Conservation (phyloP, 1,140 invertebrate species). For the Cyphomyrmex costatus region DNA sequence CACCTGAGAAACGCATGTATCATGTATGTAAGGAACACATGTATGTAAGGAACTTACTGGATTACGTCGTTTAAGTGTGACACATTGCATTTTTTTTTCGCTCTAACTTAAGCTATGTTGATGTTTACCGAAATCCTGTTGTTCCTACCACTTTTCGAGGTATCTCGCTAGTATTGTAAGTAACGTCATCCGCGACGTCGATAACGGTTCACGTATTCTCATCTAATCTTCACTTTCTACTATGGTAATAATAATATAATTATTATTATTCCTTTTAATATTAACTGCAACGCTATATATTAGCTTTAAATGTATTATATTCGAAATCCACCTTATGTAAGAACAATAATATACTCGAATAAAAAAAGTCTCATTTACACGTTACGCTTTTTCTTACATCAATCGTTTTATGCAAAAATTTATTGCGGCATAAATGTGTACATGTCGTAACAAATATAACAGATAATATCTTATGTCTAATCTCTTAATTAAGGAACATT, state of each 20-base stretch:
- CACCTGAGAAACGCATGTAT: background rate
- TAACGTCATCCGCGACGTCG: slow-evolving; percentile 31
- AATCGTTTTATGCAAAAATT: slow-evolving; percentile 21
- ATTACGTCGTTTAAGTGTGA: slow-evolving; percentile 25
- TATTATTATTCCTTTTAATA: slow-evolving; percentile 66
- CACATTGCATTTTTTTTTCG: slow-evolving; percentile 42
- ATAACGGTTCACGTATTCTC: slow-evolving; percentile 34
- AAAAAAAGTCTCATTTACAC: slow-evolving; percentile 67
- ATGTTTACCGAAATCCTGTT: slow-evolving; percentile 69
- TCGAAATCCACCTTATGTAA: slow-evolving; percentile 76
- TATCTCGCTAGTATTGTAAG: slow-evolving; percentile 53
- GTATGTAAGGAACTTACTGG: slow-evolving; percentile 12
- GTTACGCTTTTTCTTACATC: slow-evolving; percentile 17
- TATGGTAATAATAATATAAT: slow-evolving; percentile 60
- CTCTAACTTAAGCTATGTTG: slow-evolving; percentile 62
- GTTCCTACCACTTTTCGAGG: slow-evolving; percentile 73
- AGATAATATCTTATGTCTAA: slow-evolving; percentile 14
- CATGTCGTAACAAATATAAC: slow-evolving; percentile 61
- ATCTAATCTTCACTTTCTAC: slow-evolving; percentile 24
- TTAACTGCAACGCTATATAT: slow-evolving; percentile 63
- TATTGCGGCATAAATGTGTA: slow-evolving; percentile 40
- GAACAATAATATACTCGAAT: slow-evolving; percentile 77
- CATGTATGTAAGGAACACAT: background rate
- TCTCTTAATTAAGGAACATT: slow-evolving; percentile 30
- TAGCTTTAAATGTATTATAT: slow-evolving; percentile 77